Evolutionary conservation across 2,888 invertebrate species (phyloP).

Genomic region (Watsonalla binaria): DNA sequence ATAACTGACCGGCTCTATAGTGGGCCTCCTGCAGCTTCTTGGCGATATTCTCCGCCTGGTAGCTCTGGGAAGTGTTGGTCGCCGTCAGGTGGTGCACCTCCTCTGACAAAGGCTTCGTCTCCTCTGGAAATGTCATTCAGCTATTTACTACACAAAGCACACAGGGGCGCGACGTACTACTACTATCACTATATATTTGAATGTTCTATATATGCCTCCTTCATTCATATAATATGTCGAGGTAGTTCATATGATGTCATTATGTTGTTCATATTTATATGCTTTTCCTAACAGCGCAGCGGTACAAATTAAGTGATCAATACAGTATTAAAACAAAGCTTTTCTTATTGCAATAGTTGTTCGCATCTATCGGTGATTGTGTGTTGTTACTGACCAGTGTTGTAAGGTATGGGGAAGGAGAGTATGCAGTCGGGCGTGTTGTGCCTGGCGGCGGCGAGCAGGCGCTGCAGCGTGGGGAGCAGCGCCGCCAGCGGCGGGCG

Average conservation of each 20-base stretch:
- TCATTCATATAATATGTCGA: too few relatives aligned
- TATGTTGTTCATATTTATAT: too few relatives aligned
- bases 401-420: conserved; percentile 62
- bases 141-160: too few relatives aligned
- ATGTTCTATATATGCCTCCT: too few relatives aligned
- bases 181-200: too few relatives aligned
- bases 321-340: too few relatives aligned
- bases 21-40: conserved; percentile 42
- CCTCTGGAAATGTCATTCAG: conserved; percentile 16
- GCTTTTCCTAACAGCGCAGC: too few relatives aligned
- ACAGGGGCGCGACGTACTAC: too few relatives aligned
- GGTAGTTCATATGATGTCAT: too few relatives aligned
- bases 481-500: conserved; percentile 72
- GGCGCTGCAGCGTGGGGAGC: conserved; percentile 61
- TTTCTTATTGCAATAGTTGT: too few relatives aligned
- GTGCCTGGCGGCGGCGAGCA: conserved; percentile 51
- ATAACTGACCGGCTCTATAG: conserved; percentile 35
- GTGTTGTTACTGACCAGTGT: not conserved
- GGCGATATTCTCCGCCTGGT: conserved; percentile 45
- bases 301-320: too few relatives aligned
- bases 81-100: conserved; percentile 31
- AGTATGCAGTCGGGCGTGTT: conserved; percentile 78
- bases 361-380: too few relatives aligned
- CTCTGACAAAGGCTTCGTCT: conserved; percentile 24
- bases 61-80: conserved; percentile 40